Evolutionary conservation across 2,797 vertebrate species (phyloP), one percentile per base, ranked within the genome.

Genomic region (Threskiornis aethiopicus): DNA sequence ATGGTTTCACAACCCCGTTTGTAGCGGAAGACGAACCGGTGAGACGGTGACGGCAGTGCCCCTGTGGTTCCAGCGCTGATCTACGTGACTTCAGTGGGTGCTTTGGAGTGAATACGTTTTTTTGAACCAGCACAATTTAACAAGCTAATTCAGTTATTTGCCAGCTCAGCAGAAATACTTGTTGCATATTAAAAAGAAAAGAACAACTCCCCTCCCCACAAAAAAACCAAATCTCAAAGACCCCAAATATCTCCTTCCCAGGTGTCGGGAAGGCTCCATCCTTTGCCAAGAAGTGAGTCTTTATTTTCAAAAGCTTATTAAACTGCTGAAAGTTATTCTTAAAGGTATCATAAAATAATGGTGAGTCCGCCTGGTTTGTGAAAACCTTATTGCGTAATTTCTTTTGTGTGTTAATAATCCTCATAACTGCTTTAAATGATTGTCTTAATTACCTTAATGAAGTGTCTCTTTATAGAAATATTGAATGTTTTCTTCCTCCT

Each of bases 371-470:
- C 90, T 90, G 44, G 29, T 80, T 89, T 79, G 82, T 17, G 24
- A 88, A 77, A 90, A 59, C 54, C 59, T 70, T 7, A 1, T 84
- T 85, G 87, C 57, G 17, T 91, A n/a, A 88, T 95, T 95, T 73
- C 93, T 84, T 81, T 91, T 95, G 35, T 91, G 77, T 69, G 61
- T 79, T 96, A 90, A 73, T 95, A 90, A 88, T 83, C 79, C 72
- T 90, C 73, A 24, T 75, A 84, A 93, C 89, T 65, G 84, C 73
- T 89, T 79, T 86, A 93, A 95, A 65, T 29, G 16, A 52, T 69
- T 79, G 77, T 71, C 66, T 94, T 94, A 94, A 95, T 96, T 91
- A 82, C 95, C 80, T 86, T 94, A 95, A 96, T 93, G 89, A 93
- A 96, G 82, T 79, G 72, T 79, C 73, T 94, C 64, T 84, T 88